These are phyloP conservation scores for Bradynema listronoti DNA, from an alignment of 1,140 invertebrate species.

Conservation along the genomic window DNA sequence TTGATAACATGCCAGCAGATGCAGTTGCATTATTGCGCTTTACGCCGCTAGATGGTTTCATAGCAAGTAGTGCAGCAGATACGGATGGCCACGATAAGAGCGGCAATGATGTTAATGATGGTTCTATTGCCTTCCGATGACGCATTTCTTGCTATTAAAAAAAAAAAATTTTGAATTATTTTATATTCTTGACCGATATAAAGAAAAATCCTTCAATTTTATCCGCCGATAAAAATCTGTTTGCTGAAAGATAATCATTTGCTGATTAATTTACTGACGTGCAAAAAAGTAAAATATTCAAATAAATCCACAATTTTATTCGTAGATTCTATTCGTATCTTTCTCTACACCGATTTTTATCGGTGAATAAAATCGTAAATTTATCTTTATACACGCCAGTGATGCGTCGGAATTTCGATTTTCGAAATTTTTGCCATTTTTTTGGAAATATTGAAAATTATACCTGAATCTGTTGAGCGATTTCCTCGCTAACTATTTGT, in stretches of 20 bases:
- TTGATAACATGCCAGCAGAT: conserved; percentile 30
- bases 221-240: too few species aligned
- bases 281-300: too few species aligned
- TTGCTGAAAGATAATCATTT: too few species aligned
- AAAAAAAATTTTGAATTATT: conserved; percentile 26
- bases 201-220: conserved; percentile 7
- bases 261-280: too few species aligned
- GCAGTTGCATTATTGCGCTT: conserved; percentile 50
- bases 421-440: not conserved
- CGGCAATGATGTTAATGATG: too few species aligned
- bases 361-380: too few species aligned
- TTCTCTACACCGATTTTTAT: too few species aligned
- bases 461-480: conserved; percentile 56
- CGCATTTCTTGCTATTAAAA: conserved; percentile 53
- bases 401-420: too few species aligned
- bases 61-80: conserved; percentile 46
- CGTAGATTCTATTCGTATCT: too few species aligned
- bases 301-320: too few species aligned
- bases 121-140: conserved; percentile 46
- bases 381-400: too few species aligned
- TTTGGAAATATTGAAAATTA: not conserved
- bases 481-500: conserved; percentile 56
- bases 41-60: conserved; percentile 43
- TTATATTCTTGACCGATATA: too few species aligned
- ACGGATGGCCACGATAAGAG: conserved; percentile 34